Base-by-base conservation (phyloP, 2,113 vertebrate genomes). In the Perca schrenkii region DNA sequence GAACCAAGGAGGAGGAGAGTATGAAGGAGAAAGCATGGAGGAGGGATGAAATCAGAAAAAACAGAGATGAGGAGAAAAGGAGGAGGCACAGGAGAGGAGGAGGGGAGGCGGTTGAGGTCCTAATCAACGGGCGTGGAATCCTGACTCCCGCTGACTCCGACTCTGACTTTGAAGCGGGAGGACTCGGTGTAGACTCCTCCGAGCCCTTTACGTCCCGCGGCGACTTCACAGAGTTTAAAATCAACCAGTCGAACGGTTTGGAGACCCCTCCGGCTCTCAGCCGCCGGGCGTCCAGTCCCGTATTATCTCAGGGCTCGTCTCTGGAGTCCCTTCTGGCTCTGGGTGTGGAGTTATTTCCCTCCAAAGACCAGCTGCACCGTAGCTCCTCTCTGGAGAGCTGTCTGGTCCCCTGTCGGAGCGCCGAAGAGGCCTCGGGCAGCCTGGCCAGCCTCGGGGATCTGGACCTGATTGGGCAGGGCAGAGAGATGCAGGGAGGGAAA, bases 331-430 rank as follows among this genome's bases (percentile, higher is more conserved):
- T 99, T 28, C 97, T 96, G 75, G 93, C 95, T 46, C 73, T 85
- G 10, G 94, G 95, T n/a, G 95, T 95, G 65, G 97, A 99, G 77
- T 92, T 97, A 65, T 97, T 98, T 85, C 94, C 96, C 25, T 90
- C 94, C 89, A 93, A 96, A 86, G 97, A 98, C 2, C 82, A 89
- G 22, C 94, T 98, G 73, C 97, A 97, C n/a, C 96, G 97, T 47
- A 97, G 97, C 49, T 90, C 97, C 58, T 99, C 98, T 46, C 94
- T 99, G 82, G 98, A 98, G 91, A 99, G 97, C 91, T 97, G 96
- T 94, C 87, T 97, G 75, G 94, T 94, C 21, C 96, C 96, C 3
- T 95, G 96, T 87, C 96, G 95, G 84, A 95, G 95, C 86, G 89
- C 94, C 0, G 97, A 97, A 86, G 96, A 95, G 1, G 36, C 43